Base-by-base conservation (phyloP, 2,797 vertebrate genomes). In the Platalea minor region DNA sequence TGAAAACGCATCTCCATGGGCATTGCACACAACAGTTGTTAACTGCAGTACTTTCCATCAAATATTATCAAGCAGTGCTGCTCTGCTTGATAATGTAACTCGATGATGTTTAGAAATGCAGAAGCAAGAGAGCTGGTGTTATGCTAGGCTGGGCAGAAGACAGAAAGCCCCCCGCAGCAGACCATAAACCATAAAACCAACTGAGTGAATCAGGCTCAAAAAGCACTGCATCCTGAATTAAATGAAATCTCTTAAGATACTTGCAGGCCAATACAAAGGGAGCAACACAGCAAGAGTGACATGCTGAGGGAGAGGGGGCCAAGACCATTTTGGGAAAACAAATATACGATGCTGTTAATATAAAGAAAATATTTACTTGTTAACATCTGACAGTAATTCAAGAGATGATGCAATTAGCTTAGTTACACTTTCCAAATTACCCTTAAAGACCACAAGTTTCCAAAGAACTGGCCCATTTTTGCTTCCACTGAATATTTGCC, bases 151-250 rank as follows among this genome's bases (percentile, higher is more conserved):
- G 75, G 59, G 70, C 69, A 72, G 57, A 17, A 59, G 80, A 53
- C 67, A 74, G 19, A 82, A 29, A 64, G 67, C 31, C 64, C 37
- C 41, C 41, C 0, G 2, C 43, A 78, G 79, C 81, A 88, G 48
- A 54, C 9, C 89, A 56, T 3, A 53, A 89, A 14, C 48, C 10
- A 17, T 7, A 8, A 84, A 79, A 17, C 9, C 72, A 73, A 8
- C 5, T 0, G 2, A 2, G 10, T 0, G 21, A 76, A 56, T 3
- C 31, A 3, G 35, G 31, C 21, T 74, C 19, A 3, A 61, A 26
- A 41, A 60, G 25, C 53, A 37, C 4, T 6, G 51, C 29, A 19
- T 4, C 73, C 63, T 0, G 2, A n/a, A 12, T 0, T 19, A 10
- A 43, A 11, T 7, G 60, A 11, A 11, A 73, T 7, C 82, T 46